Base-by-base conservation (phyloP, 2,888 invertebrate species). In the Carpatolechia fugitivella region DNA sequence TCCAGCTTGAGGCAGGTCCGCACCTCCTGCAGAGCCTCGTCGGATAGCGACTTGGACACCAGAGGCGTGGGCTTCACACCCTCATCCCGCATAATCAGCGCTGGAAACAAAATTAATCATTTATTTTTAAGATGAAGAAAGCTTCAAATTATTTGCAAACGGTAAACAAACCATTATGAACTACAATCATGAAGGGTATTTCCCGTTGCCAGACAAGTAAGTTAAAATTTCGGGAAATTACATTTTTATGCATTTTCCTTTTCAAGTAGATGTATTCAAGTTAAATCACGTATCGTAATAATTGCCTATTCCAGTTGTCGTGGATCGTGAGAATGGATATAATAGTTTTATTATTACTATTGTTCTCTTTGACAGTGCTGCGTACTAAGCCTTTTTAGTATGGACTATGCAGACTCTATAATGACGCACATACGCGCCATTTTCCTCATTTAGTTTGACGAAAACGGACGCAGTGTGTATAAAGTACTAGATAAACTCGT, bases 31-130 rank as follows among this genome's bases (percentile, higher is more conserved):
- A 87, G 67, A 1, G 82, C 83, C 50, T 85, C 86, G 47, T 85
- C 84, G 10, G 85, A 83, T 10, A 85, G 59, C 0, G 86, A 86
- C 58, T 86, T 86, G 0, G 80, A 63, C 3, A 84, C 82, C 16
- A 82, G 60, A 0, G 80, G 76, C 0, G 68, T 57, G 1, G 69
- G 80, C 55, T 75, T 76, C 3, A 63, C 0, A n/a, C 20, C 56
- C 10, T 81, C 78, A 47, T 61, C 75, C 48, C 72, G 72, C 18
- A 78, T 57, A 31, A 73, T 75, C 56, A 84, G 61, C 6, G 85
- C 86, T 87, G 72, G 6, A 76, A 76, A 44, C 33, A 33, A 29
- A 2, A 40, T 16, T 16, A 41, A 38, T 14, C 16, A 16, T 16
- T 16, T 38, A 4, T 16, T 13, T 38, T 14, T 2, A 16, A 1